Evolutionary conservation across 2,797 vertebrate genomes (phyloP).

Genomic region (Pseudochaenichthys georgianus): DNA sequence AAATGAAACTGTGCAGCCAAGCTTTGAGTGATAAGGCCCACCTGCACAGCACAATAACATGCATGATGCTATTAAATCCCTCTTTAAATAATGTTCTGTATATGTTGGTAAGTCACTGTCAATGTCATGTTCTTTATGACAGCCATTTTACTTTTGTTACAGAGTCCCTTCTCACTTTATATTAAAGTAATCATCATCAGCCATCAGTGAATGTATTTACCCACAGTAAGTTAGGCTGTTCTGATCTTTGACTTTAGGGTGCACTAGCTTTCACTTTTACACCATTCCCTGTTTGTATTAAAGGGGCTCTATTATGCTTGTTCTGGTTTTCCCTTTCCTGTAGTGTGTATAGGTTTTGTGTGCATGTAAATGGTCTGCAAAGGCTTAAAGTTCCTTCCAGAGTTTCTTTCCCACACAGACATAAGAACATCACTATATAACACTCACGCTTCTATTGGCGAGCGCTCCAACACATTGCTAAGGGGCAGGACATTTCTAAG

Average conservation of each 20-base stretch:
- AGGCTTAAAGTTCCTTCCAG: no score
- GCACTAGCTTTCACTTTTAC: not conserved
- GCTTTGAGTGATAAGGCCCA: slow-evolving; percentile 32
- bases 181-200: not conserved
- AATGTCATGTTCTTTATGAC: slow-evolving; percentile 9
- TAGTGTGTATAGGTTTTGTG: no score
- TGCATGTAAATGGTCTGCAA: no score
- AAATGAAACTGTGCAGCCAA: slow-evolving; percentile 38
- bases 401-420: no score
- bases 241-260: not conserved
- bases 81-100: slow-evolving; percentile 12
- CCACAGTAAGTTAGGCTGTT: not conserved
- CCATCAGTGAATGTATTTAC: no score
- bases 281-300: not conserved
- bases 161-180: not conserved
- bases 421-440: no score
- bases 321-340: no score
- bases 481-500: no score
- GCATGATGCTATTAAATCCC: slow-evolving; percentile 5
- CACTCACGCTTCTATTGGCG: no score
- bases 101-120: not conserved
- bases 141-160: not conserved
- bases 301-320: no score
- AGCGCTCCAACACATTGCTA: no score
- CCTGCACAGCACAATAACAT: slow-evolving; percentile 20